These are phyloP conservation scores for Drosophila mettleri DNA, from an alignment of 2,888 invertebrate species.

Conservation along the genomic window DNA sequence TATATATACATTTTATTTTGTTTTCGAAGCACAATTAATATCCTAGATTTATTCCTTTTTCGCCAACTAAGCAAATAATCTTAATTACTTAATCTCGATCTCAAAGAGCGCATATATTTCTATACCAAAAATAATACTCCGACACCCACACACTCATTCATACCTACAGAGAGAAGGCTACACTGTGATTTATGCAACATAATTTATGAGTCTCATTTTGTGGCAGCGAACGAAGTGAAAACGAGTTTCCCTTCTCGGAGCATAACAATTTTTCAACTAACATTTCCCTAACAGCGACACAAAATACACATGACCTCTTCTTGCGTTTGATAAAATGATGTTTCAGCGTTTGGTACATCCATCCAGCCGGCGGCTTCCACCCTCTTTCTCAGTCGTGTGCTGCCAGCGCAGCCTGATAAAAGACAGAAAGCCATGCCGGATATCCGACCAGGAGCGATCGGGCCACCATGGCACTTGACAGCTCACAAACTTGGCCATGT, in stretches of 20 bases:
- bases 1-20: not conserved
- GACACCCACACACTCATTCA: not conserved
- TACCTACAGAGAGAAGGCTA: slow-evolving; percentile 11
- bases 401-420: slow-evolving; percentile 41
- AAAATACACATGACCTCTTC: slow-evolving; percentile 70
- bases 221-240: slow-evolving; percentile 23
- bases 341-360: slow-evolving; percentile 11
- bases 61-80: not conserved
- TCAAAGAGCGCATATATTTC: slow-evolving; percentile 9
- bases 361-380: not conserved
- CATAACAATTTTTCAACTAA: slow-evolving; percentile 52
- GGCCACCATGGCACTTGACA: slow-evolving; percentile 42
- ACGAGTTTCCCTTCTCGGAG: slow-evolving; percentile 17
- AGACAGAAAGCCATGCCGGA: slow-evolving; percentile 52
- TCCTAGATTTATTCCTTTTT: slow-evolving; percentile 25
- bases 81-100: slow-evolving; percentile 33
- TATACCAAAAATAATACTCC: not conserved
- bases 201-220: slow-evolving; percentile 70
- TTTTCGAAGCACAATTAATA: slow-evolving; percentile 9
- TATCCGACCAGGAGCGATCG: slow-evolving; percentile 52
- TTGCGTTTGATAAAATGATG: slow-evolving; percentile 65
- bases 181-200: slow-evolving; percentile 68
- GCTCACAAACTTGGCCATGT: slow-evolving; percentile 31
- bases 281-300: slow-evolving; percentile 30
- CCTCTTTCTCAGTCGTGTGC: no score